phyloP scores from a whole-genome alignment of 2,888 invertebrate species.

The Epinotia ramella region DNA sequence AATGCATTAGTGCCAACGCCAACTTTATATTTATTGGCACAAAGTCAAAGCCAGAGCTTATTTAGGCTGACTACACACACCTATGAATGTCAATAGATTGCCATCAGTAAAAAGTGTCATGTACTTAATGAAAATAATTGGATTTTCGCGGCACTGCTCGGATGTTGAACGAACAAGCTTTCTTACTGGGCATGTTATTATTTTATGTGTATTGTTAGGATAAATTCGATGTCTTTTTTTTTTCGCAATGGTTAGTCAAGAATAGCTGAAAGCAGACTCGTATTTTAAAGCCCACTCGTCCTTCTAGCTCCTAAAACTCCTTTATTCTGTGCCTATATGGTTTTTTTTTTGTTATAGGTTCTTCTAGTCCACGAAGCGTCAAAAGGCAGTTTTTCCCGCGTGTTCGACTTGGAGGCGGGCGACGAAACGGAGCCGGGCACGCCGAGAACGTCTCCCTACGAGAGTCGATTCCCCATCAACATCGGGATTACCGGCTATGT shows the following conservation, averaged over 20 bases:
- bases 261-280: no score
- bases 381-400: slow-evolving; percentile 96
- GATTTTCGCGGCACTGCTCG: not conserved
- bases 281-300: no score
- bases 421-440: slow-evolving; percentile 94
- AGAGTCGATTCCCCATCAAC: slow-evolving; percentile 97
- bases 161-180: not conserved
- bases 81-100: no score
- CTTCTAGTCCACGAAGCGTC: slow-evolving; percentile 95
- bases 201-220: not conserved
- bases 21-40: slow-evolving; percentile 7
- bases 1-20: slow-evolving; percentile 11
- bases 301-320: no score
- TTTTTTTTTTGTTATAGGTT: slow-evolving; percentile 83
- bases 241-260: no score
- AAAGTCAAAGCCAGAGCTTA: not conserved
- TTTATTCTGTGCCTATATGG: not conserved
- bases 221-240: not conserved
- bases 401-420: slow-evolving; percentile 96
- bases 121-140: not conserved
- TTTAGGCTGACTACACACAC: no score
- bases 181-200: not conserved
- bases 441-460: slow-evolving; percentile 93
- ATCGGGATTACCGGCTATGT: slow-evolving; percentile 98
- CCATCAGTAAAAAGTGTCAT: not conserved